Conservation (phyloP, 1,140 invertebrate species). For the Drosophila sulfurigaster region DNA sequence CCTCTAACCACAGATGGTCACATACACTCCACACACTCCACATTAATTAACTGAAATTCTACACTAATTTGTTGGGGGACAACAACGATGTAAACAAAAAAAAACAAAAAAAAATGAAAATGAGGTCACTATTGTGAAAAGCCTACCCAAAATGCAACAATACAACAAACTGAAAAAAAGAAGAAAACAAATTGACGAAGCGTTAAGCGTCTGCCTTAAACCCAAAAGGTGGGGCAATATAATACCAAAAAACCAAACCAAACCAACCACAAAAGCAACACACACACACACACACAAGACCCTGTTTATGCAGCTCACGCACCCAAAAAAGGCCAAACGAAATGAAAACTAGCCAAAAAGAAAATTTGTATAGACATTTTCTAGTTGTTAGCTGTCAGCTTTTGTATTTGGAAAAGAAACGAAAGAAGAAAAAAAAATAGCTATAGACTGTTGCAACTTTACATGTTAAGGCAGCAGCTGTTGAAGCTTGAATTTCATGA, state of each 20-base stretch:
- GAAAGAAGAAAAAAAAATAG: no score
- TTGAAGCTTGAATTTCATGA: slow-evolving; percentile 1
- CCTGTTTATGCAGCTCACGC: slow-evolving; percentile 76
- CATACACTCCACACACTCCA: slow-evolving; percentile 1
- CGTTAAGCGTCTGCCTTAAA: slow-evolving; percentile 65
- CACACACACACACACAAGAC: slow-evolving; percentile 31
- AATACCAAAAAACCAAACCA: slow-evolving; percentile 47
- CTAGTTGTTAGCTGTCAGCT: slow-evolving; percentile 58
- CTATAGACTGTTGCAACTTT: slow-evolving; percentile 19
- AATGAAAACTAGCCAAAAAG: slow-evolving; percentile 48
- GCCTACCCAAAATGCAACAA: slow-evolving; percentile 41
- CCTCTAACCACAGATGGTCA: slow-evolving; percentile 13
- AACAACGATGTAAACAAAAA: no score
- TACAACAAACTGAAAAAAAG: slow-evolving; percentile 17
- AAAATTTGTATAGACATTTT: slow-evolving; percentile 64
- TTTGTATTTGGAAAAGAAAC: slow-evolving; percentile 24
- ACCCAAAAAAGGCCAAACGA: slow-evolving; percentile 45
- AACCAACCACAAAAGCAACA: slow-evolving; percentile 56
- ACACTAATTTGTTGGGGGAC: slow-evolving; percentile 56
- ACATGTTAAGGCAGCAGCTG: slow-evolving; percentile 13
- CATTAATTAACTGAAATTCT: slow-evolving; percentile 66
- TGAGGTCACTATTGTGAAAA: slow-evolving; percentile 67
- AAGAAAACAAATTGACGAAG: slow-evolving; percentile 71
- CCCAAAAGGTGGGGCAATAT: slow-evolving; percentile 55
- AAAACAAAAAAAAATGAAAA: slow-evolving; percentile 21